These are phyloP conservation scores for Synodontis membranacea DNA, from an alignment of 2,113 vertebrate genomes.

Conservation along the genomic window DNA sequence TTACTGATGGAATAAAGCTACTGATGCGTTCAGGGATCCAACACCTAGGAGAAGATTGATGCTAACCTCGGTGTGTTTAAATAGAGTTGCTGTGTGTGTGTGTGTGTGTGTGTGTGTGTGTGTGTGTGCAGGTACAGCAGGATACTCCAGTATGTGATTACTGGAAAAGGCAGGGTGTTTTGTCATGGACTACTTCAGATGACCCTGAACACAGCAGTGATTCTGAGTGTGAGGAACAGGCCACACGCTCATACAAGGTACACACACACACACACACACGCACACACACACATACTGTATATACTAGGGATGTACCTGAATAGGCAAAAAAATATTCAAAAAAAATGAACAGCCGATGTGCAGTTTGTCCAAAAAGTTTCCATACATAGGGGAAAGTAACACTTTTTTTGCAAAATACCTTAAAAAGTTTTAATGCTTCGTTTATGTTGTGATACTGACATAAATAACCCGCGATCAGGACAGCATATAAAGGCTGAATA, in stretches of 20 bases:
- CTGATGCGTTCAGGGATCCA: neutral
- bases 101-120: slow-evolving; percentile 38
- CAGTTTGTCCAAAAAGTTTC: too few relatives aligned
- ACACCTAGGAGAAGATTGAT: neutral
- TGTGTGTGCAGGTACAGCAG: slow-evolving; percentile 54
- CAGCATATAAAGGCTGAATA: too few relatives aligned
- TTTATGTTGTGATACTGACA: too few relatives aligned
- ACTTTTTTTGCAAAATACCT: too few relatives aligned
- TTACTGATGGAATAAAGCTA: slow-evolving; percentile 1
- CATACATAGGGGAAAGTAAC: too few relatives aligned
- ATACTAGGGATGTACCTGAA: neutral
- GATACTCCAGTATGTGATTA: slow-evolving; percentile 72
- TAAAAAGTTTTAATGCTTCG: too few relatives aligned
- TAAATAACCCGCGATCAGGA: too few relatives aligned
- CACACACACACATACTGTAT: slow-evolving; percentile 28
- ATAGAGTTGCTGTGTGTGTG: neutral
- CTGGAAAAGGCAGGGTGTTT: slow-evolving; percentile 57
- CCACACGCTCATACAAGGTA: slow-evolving; percentile 81
- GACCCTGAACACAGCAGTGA: slow-evolving; percentile 76
- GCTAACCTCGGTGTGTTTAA: neutral
- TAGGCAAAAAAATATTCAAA: neutral
- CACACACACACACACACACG: slow-evolving; percentile 15
- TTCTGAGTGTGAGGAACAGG: slow-evolving; percentile 73
- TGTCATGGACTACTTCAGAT: slow-evolving; percentile 70
- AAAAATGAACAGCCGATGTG: too few relatives aligned